These are phyloP conservation scores for Drosophila diplacantha DNA, from an alignment of 2,888 invertebrate genomes.

Conservation along the genomic window DNA sequence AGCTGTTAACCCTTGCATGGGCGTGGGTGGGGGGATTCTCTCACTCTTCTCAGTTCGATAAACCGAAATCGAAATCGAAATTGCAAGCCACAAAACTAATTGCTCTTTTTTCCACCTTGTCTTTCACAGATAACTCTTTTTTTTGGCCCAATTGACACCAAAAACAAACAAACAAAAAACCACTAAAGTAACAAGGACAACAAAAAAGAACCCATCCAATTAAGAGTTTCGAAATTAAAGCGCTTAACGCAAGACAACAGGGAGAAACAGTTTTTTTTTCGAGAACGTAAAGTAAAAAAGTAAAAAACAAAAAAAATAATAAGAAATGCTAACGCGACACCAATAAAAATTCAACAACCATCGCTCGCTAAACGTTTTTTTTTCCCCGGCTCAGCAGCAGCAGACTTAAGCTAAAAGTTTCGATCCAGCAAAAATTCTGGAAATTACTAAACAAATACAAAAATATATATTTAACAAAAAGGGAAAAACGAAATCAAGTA, in stretches of 20 bases:
- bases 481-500: conserved; percentile 4
- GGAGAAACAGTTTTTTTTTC: conserved; percentile 15
- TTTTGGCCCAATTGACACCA: conserved; percentile 64
- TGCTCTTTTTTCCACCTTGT: conserved; percentile 26
- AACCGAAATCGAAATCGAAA: conserved; percentile 1
- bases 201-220: conserved; percentile 10
- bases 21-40: neutral
- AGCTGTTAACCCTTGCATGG: conserved; percentile 44
- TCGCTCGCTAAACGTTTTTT: conserved; percentile 29
- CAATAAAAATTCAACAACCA: conserved; percentile 14
- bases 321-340: conserved; percentile 36
- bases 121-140: conserved; percentile 56
- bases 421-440: conserved; percentile 13
- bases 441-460: neutral
- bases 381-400: conserved; percentile 15
- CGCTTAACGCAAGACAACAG: conserved; percentile 13
- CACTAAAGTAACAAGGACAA: conserved; percentile 27
- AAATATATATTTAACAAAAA: neutral
- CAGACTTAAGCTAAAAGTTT: conserved; percentile 26
- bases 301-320: neutral
- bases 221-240: conserved; percentile 15
- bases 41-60: neutral
- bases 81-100: conserved; percentile 27
- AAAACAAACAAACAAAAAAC: conserved; percentile 21
- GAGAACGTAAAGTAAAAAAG: conserved; percentile 9